A percentile compares a stretch with the other conserved stretches of the same genome.
These are phyloP conservation scores for Melanotaenia nigrans DNA, from an alignment of 2,797 vertebrate species.

Conservation along the genomic window DNA sequence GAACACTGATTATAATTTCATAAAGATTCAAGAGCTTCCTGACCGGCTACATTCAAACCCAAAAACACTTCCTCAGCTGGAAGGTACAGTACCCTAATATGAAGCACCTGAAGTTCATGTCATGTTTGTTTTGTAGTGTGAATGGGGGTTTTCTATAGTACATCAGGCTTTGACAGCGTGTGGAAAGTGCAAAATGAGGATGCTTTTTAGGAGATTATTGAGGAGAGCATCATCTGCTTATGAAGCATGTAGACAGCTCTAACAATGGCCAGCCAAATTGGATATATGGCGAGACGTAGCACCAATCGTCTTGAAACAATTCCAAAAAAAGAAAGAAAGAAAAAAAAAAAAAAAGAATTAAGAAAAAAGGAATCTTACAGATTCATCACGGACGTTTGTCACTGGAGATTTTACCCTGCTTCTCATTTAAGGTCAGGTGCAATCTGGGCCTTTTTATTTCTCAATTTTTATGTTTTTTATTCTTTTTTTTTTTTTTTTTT, in stretches of 20 bases:
- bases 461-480: conserved; percentile 19
- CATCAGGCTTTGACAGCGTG: conserved; percentile 55
- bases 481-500: neutral
- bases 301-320: conserved; percentile 40
- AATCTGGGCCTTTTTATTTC: conserved; percentile 58
- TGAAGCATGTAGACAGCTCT: neutral
- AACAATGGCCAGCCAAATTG: conserved; percentile 21
- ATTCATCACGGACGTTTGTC: conserved; percentile 53
- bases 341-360: neutral
- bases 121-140: conserved; percentile 27
- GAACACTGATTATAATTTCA: conserved; percentile 59
- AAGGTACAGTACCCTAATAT: conserved; percentile 56
- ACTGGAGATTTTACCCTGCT: conserved; percentile 69
- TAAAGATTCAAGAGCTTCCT: conserved; percentile 39
- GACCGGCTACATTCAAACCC: conserved; percentile 50
- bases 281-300: conserved; percentile 40
- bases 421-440: conserved; percentile 71
- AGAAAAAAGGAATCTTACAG: conserved; percentile 20
- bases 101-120: conserved; percentile 48
- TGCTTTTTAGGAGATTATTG: conserved; percentile 28
- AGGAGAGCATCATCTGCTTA: conserved; percentile 26
- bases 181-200: conserved; percentile 74
- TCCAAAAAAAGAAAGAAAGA: conserved; percentile 10
- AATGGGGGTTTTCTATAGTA: conserved; percentile 30
- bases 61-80: conserved; percentile 49